Evolutionary conservation across 2,888 invertebrate species (phyloP).

Genomic region (Dryocosmus kuriphilus): DNA sequence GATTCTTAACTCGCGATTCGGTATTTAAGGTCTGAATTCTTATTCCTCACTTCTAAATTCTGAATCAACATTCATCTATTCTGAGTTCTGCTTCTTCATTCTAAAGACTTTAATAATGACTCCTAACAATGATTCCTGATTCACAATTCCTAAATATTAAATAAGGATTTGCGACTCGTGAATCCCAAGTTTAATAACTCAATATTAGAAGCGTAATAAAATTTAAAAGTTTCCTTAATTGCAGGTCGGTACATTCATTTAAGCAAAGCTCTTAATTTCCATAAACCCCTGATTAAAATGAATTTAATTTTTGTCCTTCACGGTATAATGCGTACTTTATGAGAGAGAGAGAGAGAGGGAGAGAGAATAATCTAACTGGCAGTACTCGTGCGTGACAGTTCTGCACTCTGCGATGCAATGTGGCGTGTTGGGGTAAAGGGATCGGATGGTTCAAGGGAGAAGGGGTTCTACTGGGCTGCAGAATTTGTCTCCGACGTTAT

Average conservation of each 20-base stretch:
- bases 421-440: constrained; percentile 57
- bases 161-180: no score
- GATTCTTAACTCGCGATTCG: no score
- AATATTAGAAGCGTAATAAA: no score
- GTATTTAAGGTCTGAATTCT: no score
- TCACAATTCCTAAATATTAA: not conserved
- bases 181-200: no score
- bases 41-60: no score
- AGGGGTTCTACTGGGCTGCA: constrained; percentile 64
- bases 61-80: no score
- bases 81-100: no score
- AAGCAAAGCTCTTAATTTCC: not conserved
- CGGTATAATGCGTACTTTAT: constrained; percentile 23
- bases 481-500: constrained; percentile 75
- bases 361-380: constrained; percentile 45
- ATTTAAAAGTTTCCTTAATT: no score
- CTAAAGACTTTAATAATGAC: no score
- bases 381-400: constrained; percentile 56
- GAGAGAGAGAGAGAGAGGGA: not conserved
- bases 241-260: not conserved
- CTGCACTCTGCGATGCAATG: constrained; percentile 51
- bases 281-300: not conserved
- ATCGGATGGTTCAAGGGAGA: constrained; percentile 49
- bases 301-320: not conserved
- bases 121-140: not conserved